phyloP scores from a whole-genome alignment of 2,113 vertebrate genomes.

The Harpagus bidentatus region DNA sequence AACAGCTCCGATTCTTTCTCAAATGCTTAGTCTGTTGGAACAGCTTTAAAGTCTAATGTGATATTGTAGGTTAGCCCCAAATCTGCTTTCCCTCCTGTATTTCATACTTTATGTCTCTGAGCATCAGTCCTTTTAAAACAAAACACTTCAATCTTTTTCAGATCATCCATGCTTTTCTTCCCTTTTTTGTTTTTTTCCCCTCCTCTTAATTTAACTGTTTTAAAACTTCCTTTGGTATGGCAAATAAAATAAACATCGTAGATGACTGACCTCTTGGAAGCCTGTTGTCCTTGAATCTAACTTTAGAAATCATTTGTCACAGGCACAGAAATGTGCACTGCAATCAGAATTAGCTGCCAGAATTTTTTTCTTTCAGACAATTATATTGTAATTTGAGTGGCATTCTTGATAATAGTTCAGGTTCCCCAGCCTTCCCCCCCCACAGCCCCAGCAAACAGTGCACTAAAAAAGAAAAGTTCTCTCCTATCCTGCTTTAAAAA shows the following conservation, averaged over 20 bases:
- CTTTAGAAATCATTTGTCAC: conserved; percentile 64
- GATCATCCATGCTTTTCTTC: neutral
- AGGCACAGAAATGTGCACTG: conserved; percentile 55
- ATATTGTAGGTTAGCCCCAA: conserved; percentile 54
- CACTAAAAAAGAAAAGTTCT: neutral
- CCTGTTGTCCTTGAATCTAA: conserved; percentile 58
- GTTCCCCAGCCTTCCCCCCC: neutral
- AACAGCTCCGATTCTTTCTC: conserved; percentile 31
- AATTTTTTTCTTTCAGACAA: conserved; percentile 11
- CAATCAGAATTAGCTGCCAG: conserved; percentile 67
- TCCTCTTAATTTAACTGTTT: neutral
- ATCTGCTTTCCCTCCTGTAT: conserved; percentile 38
- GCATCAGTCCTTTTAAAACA: conserved; percentile 25
- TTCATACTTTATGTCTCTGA: conserved; percentile 33
- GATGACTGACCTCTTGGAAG: conserved; percentile 52
- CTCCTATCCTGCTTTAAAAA: neutral
- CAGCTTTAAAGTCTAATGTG: conserved; percentile 55
- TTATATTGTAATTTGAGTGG: conserved; percentile 51
- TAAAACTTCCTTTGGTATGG: neutral
- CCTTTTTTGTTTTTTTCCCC: too few species aligned
- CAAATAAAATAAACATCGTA: neutral
- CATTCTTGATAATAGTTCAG: conserved; percentile 13
- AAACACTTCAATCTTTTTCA: conserved; percentile 6
- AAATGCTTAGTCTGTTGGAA: conserved; percentile 62
- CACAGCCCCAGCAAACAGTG: neutral